Evolutionary conservation across 1,140 invertebrate species (phyloP), one percentile per base, ranked within the genome.

Genomic region (Cydia splendana): DNA sequence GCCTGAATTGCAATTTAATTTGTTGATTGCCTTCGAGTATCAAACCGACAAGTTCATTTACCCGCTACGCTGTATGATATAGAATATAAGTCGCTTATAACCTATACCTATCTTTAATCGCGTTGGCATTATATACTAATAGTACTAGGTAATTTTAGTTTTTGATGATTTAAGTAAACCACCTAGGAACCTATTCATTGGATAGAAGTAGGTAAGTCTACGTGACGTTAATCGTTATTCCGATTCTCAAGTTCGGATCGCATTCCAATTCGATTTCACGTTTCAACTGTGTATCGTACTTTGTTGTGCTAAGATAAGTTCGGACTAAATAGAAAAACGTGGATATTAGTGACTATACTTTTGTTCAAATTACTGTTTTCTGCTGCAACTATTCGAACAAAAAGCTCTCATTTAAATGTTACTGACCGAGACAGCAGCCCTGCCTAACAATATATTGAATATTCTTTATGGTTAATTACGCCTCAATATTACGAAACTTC

Each of bases 21-120:
- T 62, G 57, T 62, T 62, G 57, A 62, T 62, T 62, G 57, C 57
- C 57, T 62, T 62, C 57, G 10, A 62, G n/a, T 24, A 62, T 62
- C 9, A 62, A 62, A 62, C 57, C 20, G 20, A 62, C 57, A 20
- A 62, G 57, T 62, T 62, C 9, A 62, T 62, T 62, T 24, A 62
- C 57, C 57, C 20, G 20, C 57, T 24, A 24, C 7, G 5, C 9
- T 24, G 2, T 62, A 62, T 62, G 57, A 24, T 62, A 62, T 48
- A 48, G 45, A 24, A 53, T 18, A 5, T 53, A 53, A n/a, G 15
- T 18, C 51, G 6, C 51, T 18, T 53, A 15, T 51, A 15, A 4
- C 34, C 34, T 34, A 24, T 24, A 42, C 38, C 38, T 42, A 48
- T 0, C 13, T 48, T 15, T 53, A 18, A 53, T 53, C n/a, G 51